phyloP scores from a whole-genome alignment of 2,888 invertebrate genomes.

The Stenolophus ochropezus region DNA sequence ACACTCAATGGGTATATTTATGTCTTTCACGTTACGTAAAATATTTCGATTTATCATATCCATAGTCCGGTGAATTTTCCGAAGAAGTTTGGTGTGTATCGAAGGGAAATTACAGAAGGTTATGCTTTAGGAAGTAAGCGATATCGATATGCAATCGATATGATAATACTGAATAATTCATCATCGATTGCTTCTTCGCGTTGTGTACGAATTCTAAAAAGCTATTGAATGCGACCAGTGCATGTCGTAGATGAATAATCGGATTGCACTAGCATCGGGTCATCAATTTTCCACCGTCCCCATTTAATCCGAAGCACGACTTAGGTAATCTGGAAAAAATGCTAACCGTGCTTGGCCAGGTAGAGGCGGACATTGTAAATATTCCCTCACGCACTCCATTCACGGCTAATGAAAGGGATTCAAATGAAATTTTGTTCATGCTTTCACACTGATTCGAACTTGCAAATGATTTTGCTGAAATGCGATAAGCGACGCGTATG shows the following conservation, averaged over 20 bases:
- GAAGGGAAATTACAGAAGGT: conserved; percentile 8
- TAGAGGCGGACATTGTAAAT: not conserved
- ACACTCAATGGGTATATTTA: too few species aligned
- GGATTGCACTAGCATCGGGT: conserved; percentile 44
- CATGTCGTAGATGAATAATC: conserved; percentile 52
- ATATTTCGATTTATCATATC: not conserved
- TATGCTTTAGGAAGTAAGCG: conserved; percentile 26
- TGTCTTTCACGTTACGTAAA: too few species aligned
- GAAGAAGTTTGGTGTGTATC: not conserved
- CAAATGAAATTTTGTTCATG: not conserved
- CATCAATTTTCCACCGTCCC: conserved; percentile 39
- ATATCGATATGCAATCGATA: conserved; percentile 56
- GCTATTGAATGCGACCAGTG: conserved; percentile 48
- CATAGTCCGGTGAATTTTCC: not conserved
- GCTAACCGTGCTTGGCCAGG: not conserved
- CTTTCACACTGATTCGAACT: not conserved
- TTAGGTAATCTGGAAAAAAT: conserved; percentile 43
- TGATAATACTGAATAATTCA: conserved; percentile 59
- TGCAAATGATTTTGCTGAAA: not conserved
- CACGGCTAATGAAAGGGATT: not conserved
- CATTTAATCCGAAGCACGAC: conserved; percentile 22
- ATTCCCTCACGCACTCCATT: not conserved
- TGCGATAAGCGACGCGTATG: not conserved
- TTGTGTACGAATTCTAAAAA: conserved; percentile 56
- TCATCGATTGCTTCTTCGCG: conserved; percentile 56